Evolutionary conservation across 1,140 invertebrate species (phyloP), one percentile per base, ranked within the genome.

Genomic region (Halesus radiatus): DNA sequence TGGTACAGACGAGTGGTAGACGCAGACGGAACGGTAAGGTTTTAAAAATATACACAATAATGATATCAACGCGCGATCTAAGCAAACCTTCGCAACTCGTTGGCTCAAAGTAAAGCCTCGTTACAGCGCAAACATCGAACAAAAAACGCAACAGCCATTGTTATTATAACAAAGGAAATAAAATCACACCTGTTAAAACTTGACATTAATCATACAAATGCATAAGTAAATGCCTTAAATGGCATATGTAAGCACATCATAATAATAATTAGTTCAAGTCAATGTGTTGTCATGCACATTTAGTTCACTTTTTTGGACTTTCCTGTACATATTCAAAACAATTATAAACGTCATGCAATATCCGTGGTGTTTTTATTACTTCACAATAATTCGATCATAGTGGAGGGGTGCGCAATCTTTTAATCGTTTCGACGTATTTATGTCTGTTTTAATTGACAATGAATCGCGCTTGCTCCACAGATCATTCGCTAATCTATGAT

Each of bases 341-440:
- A 66, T 66, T 66, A 66, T 66, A 22, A 32, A 3, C 22, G 16
- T n/a, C 62, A 66, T 66, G 62, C 62, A 66, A 66, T 16, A 66
- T 66, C 62, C 62, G 60, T 15, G 5, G 0, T n/a, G 26, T 37
- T 66, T 37, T 29, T 66, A 37, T 66, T 66, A 66, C 62, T 66
- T 66, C 62, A 64, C 23, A 64, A 64, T 66, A 5, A 66, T 66
- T 32, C 22, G 22, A 66, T 66, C 62, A 26, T 18, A n/a, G 4
- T 66, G 8, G 3, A 66, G 62, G 29, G 62, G 62, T 16, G 16
- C 10, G 15, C 26, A 66, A 66, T 32, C 62, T 66, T 66, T 66
- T 66, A 7, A 10, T 60, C 3, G 56, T 60, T 60, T 3, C 7
- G 4, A 60, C 8, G 13, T n/a, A 58, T 20, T 54, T 54, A n/a